phyloP scores from a whole-genome alignment of 2,888 invertebrate species.

The Alitta virens region DNA sequence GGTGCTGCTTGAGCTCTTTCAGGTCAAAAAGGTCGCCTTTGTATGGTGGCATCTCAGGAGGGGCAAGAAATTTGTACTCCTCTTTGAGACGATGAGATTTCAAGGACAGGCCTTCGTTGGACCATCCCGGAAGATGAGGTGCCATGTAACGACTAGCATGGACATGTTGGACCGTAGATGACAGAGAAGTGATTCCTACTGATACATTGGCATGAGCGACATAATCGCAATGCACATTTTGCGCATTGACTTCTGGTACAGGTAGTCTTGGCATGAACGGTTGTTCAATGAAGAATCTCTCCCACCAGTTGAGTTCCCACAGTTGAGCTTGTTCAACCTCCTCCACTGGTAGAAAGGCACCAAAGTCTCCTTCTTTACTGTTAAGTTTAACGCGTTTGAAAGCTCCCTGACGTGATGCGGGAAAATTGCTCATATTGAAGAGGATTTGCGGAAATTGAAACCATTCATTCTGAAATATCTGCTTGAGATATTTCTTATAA shows the following conservation, averaged over 20 bases:
- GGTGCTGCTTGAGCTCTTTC: conserved; percentile 10
- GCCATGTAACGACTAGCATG: conserved; percentile 18
- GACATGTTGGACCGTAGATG: conserved; percentile 15
- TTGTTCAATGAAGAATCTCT: conserved; percentile 22
- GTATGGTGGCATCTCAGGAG: neutral
- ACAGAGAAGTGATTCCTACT: neutral
- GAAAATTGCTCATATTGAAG: conserved; percentile 24
- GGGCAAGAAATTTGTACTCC: conserved; percentile 20
- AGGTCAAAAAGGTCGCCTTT: conserved; percentile 8
- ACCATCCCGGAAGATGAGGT: conserved; percentile 3
- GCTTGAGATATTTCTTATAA: conserved; percentile 39
- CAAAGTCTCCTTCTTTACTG: conserved; percentile 29
- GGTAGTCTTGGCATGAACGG: neutral
- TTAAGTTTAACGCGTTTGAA: conserved; percentile 10
- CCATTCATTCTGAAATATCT: conserved; percentile 43
- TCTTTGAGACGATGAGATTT: neutral
- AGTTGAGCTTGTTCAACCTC: conserved; percentile 29
- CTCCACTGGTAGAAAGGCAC: conserved; percentile 29
- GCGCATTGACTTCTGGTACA: conserved; percentile 3
- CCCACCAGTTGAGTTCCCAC: conserved; percentile 29
- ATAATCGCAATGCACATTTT: no score
- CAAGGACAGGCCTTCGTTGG: conserved; percentile 13
- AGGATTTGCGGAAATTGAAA: conserved; percentile 38
- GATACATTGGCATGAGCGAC: no score
- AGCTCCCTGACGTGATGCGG: conserved; percentile 3